Evolutionary conservation across 2,113 vertebrate species (phyloP).

Genomic region (Nansenia antarctica): DNA sequence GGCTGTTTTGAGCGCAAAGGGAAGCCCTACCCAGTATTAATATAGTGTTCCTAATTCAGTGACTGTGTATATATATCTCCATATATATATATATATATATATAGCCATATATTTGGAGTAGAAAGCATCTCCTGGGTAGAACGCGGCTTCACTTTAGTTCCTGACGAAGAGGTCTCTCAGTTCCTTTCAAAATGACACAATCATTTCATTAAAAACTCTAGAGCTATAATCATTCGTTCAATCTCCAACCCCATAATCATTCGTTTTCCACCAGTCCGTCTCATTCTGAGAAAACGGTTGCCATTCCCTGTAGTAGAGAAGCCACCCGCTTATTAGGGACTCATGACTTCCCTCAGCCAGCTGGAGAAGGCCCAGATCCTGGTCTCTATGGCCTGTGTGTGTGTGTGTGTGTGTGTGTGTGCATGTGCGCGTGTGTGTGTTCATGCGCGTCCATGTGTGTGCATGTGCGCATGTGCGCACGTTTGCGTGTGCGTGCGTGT

Average conservation of each 20-base stretch:
- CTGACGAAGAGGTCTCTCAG: slow-evolving; percentile 28
- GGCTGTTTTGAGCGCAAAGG: not conserved
- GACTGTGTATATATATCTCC: too few species aligned
- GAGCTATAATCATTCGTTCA: slow-evolving; percentile 70
- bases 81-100: not conserved
- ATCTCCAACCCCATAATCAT: slow-evolving; percentile 72
- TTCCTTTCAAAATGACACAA: slow-evolving; percentile 59
- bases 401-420: slow-evolving; percentile 34
- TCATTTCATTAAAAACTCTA: slow-evolving; percentile 66
- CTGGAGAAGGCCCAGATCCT: slow-evolving; percentile 66
- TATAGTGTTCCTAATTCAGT: too few species aligned
- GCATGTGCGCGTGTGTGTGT: slow-evolving; percentile 34
- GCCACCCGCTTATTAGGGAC: slow-evolving; percentile 74
- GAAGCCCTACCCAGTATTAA: too few species aligned
- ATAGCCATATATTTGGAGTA: slow-evolving; percentile 27
- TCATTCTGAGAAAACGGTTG: slow-evolving; percentile 56
- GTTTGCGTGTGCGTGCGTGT: too few species aligned
- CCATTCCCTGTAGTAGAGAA: slow-evolving; percentile 67
- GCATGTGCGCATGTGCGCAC: not conserved
- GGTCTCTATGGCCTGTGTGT: slow-evolving; percentile 45
- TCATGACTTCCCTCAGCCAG: slow-evolving; percentile 59
- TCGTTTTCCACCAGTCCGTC: slow-evolving; percentile 72
- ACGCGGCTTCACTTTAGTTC: not conserved
- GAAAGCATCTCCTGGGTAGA: not conserved
- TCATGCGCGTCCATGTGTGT: slow-evolving; percentile 23